Evolutionary conservation across 23 tunicate genomes (phyloP).

Genomic region (Trididemnum clinides): DNA sequence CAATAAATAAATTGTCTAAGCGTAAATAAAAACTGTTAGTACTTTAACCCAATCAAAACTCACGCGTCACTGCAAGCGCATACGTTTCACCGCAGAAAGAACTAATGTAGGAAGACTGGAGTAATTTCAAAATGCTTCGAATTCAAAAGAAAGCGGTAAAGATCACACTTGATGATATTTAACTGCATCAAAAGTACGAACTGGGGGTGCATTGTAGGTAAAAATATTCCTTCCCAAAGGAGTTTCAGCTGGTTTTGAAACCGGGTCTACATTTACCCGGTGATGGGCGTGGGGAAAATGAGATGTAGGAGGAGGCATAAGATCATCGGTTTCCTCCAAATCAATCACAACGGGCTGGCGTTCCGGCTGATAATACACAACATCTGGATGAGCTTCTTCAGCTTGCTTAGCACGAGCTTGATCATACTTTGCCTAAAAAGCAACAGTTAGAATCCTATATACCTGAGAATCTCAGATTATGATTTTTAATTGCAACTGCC

Average conservation of each 20-base stretch:
- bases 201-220: not conserved
- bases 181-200: slow-evolving; percentile 10
- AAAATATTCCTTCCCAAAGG: not conserved
- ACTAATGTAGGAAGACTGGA: too few relatives aligned
- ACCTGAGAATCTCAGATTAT: too few relatives aligned
- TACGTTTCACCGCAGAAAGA: too few relatives aligned
- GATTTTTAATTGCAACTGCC: too few relatives aligned
- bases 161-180: slow-evolving; percentile 38
- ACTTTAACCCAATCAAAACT: too few relatives aligned
- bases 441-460: too few relatives aligned
- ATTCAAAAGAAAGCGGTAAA: too few relatives aligned
- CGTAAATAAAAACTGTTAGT: too few relatives aligned
- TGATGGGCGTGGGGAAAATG: slow-evolving; percentile 31
- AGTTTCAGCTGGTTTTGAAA: not conserved
- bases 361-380: not conserved
- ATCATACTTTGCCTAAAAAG: slow-evolving; percentile 45
- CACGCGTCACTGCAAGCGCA: too few relatives aligned
- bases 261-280: not conserved
- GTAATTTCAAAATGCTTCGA: too few relatives aligned
- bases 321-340: not conserved
- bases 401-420: slow-evolving; percentile 19
- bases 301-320: not conserved
- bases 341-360: slow-evolving; percentile 1
- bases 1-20: too few relatives aligned
- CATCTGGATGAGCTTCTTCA: not conserved